phyloP scores from a whole-genome alignment of 2,888 invertebrate species.

The Lithophane leautieri region DNA sequence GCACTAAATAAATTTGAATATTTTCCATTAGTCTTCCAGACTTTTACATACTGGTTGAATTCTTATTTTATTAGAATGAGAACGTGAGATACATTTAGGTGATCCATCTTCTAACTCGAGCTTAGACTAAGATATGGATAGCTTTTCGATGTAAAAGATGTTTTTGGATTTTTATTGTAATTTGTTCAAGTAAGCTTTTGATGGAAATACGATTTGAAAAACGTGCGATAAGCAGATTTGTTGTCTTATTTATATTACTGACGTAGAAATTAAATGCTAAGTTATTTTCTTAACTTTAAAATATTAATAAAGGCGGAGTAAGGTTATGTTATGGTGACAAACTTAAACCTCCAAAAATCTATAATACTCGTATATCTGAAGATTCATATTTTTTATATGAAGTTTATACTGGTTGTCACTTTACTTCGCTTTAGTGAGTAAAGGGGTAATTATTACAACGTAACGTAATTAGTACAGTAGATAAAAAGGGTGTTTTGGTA shows the following conservation, averaged over 20 bases:
- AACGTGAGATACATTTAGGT: conserved; percentile 22
- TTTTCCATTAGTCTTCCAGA: conserved; percentile 14
- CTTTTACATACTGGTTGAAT: conserved; percentile 12
- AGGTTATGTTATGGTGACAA: neutral
- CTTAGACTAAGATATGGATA: conserved; percentile 27
- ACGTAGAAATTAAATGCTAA: neutral
- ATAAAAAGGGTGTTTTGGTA: neutral
- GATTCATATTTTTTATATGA: no score
- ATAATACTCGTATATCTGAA: no score
- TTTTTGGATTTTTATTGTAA: conserved; percentile 19
- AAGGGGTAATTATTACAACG: no score
- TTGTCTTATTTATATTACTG: neutral
- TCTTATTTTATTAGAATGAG: conserved; percentile 24
- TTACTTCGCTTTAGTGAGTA: neutral
- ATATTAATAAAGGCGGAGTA: no score
- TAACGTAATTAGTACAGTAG: no score
- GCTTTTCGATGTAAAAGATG: conserved; percentile 28
- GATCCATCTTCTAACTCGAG: conserved; percentile 38
- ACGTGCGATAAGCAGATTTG: neutral
- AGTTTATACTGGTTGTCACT: neutral
- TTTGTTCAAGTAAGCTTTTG: conserved; percentile 27
- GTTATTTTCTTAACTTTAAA: neutral
- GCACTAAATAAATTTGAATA: conserved; percentile 27
- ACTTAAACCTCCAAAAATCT: neutral
- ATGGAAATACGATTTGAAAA: conserved; percentile 23